These are phyloP conservation scores for Pseudonaja textilis DNA, from an alignment of 2,113 vertebrate species.

Conservation along the genomic window DNA sequence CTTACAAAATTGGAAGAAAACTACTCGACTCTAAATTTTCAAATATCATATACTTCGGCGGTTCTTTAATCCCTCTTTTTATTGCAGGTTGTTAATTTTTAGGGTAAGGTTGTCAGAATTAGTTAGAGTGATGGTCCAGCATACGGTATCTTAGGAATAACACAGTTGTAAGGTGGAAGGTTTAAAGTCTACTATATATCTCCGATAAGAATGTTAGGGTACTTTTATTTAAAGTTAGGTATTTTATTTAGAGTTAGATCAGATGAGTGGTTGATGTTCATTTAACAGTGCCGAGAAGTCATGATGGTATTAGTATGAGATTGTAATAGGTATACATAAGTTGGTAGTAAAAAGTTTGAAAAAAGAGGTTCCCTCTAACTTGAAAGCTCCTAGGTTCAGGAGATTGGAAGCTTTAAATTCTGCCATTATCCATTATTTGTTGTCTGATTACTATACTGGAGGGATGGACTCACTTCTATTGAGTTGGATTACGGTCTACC, in stretches of 20 bases:
- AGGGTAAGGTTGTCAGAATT: slow-evolving; percentile 22
- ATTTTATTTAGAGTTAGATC: neutral
- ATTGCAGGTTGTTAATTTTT: slow-evolving; percentile 26
- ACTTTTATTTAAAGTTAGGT: slow-evolving; percentile 1
- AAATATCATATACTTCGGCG: slow-evolving; percentile 9
- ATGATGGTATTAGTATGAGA: neutral
- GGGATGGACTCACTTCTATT: neutral
- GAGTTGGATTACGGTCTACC: neutral
- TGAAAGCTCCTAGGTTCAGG: neutral
- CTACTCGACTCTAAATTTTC: slow-evolving; percentile 6
- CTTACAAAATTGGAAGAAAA: slow-evolving; percentile 10
- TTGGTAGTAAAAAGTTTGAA: neutral
- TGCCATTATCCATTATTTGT: neutral
- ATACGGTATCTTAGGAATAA: slow-evolving; percentile 14
- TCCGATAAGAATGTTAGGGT: slow-evolving; percentile 25
- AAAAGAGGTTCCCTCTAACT: neutral
- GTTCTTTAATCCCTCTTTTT: slow-evolving; percentile 26
- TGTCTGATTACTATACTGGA: neutral
- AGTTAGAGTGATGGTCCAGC: slow-evolving; percentile 18
- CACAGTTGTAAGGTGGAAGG: slow-evolving; percentile 3
- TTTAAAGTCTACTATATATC: slow-evolving; percentile 20
- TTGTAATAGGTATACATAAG: neutral
- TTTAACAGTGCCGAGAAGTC: neutral
- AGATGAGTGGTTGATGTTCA: neutral
- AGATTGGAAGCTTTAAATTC: neutral